Base-by-base conservation (phyloP, 2,888 invertebrate species). In the Tetranychus truncatus region DNA sequence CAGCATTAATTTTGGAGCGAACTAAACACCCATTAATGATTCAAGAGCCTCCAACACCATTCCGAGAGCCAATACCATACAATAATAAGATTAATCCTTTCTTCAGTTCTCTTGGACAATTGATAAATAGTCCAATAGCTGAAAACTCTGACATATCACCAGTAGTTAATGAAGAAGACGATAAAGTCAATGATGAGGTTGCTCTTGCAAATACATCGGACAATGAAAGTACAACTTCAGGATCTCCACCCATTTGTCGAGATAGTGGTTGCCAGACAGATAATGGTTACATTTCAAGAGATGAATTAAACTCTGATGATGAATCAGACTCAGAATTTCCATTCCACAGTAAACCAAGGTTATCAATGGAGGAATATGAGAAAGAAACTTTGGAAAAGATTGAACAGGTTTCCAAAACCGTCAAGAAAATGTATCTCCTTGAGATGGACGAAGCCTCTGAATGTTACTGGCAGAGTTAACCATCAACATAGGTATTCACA, bases 351-450 rank as follows among this genome's bases (percentile, higher is more conserved):
- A 24, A 24, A 18, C 69, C 69, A 24, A 69, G 69, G 34, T 9
- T 24, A 69, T 69, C 69, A 1, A 20, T 69, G 4, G 69, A 69
- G 20, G 69, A 69, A 69, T 24, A 24, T 20, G 69, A 24, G 9
- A 69, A 69, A 69, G 69, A 69, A 21, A 69, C 69, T 6, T 11
- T 69, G 69, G 69, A 69, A 69, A 69, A 69, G 24, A 69, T 69
- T 69, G 69, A 69, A 24, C 20, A 69, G 11, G 69, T 24, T 21
- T 20, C 69, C 9, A 69, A 24, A 20, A 69, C 18, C 11, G 21
- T 21, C 1, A 69, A 69, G 20, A 69, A 69, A 69, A 20, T 69
- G 69, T 69, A 69, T 69, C 69, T 69, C 20, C 69, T 69, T n/a
- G 69, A 69, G 4, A 69, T 69, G 9, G 69, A 69, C 34, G 69